Evolutionary conservation across 2,888 invertebrate species (phyloP), one percentile per base, ranked within the genome.

Genomic region (Epinotia brunnichana): DNA sequence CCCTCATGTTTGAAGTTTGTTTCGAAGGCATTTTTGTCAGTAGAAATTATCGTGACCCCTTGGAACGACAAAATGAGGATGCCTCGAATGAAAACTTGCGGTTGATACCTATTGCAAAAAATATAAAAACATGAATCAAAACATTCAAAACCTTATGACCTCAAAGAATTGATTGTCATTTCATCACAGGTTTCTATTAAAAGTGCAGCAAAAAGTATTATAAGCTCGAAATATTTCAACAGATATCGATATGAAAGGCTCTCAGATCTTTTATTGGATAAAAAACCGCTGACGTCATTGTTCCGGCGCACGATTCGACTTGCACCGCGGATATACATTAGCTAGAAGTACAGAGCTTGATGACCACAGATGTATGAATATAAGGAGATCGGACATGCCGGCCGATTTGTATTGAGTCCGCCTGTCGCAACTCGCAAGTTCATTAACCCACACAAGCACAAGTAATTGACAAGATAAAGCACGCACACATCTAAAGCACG

Each of bases 241-340:
- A 83, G 87, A 87, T 88, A 89, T 87, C 87, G 90, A 89, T 88
- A 88, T 87, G 82, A 88, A 35, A 85, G 82, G 82, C 80, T 79
- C 79, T 78, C 80, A 84, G 87, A 85, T 84, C 76, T 85, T 87
- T 79, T 82, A 83, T 87, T 84, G 87, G 88, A 89, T 84, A 86
- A 85, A 88, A 87, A 89, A 84, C 76, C 84, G 89, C 84, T 82
- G 79, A 85, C 87, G 85, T 91, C 90, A 91, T 85, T 82, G 78
- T 74, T 80, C 78, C 81, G 82, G 83, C 80, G 82, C 81, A 81
- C 77, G 80, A 63, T 24, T 71, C 44, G 56, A 67, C 35, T 69
- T 76, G 80, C 73, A 39, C 0, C 19, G 21, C 9, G 13, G 66
- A 56, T 56, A 10, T 56, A 67, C 10, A 62, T 19, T 0, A 3